Conservation (phyloP, 2,888 invertebrate genomes). For the Heliconius cydno region DNA sequence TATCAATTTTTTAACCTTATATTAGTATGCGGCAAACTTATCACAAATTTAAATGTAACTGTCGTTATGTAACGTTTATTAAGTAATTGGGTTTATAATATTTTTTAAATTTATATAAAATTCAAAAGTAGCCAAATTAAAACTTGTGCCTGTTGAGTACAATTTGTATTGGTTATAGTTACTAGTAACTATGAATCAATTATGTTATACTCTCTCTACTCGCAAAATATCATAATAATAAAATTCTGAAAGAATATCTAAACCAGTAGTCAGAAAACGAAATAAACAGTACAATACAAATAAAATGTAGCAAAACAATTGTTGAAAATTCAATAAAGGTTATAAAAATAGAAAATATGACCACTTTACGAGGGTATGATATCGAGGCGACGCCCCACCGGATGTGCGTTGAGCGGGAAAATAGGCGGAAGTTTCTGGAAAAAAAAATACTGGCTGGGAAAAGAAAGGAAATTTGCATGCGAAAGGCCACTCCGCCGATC, state of each 20-base stretch:
- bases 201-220: not conserved
- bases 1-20: not conserved
- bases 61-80: not conserved
- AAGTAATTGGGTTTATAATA: not conserved
- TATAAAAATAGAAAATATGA: constrained; percentile 71
- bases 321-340: constrained; percentile 69
- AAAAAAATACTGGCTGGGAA: constrained; percentile 52
- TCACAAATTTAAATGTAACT: not conserved
- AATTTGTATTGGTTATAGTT: not conserved
- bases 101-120: not conserved
- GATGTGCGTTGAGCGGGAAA: constrained; percentile 81
- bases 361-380: constrained; percentile 63
- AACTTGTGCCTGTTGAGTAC: not conserved
- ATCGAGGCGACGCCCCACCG: constrained; percentile 73
- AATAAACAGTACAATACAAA: constrained; percentile 35
- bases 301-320: constrained; percentile 50
- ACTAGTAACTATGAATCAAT: not conserved
- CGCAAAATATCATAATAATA: not conserved
- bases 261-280: constrained; percentile 19
- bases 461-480: constrained; percentile 80
- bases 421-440: constrained; percentile 80
- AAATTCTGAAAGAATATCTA: not conserved
- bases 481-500: constrained; percentile 80
- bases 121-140: not conserved
- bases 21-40: not conserved